Percentiles rank a stretch among this genome's conserved stretches.
Conservation (phyloP, 1,140 invertebrate genomes). For the Philotrypesis tridentata region DNA sequence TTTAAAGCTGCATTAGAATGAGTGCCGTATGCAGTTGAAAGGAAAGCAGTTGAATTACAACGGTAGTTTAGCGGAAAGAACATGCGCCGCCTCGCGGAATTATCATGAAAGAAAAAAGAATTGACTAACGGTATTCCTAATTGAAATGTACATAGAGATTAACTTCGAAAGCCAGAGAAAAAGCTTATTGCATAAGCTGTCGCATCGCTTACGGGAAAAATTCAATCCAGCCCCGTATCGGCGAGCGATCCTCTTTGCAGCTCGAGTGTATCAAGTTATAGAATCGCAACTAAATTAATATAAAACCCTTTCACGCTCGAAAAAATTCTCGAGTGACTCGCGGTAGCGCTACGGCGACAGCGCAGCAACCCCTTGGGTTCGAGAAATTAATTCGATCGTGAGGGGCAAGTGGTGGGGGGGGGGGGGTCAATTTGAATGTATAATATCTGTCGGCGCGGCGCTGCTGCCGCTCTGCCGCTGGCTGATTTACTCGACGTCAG, state of each 20-base stretch:
- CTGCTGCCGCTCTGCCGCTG: not conserved
- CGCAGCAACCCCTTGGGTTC: slow-evolving; percentile 6
- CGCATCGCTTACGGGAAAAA: not conserved
- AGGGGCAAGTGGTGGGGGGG: too few relatives aligned
- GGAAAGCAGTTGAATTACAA: too few relatives aligned
- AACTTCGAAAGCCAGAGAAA: not conserved
- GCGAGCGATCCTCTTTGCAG: not conserved
- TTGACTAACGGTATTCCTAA: not conserved
- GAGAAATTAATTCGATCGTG: slow-evolving; percentile 36
- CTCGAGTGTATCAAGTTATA: not conserved
- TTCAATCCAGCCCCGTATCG: not conserved
- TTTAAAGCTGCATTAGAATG: too few relatives aligned
- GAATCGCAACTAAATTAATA: slow-evolving; percentile 23
- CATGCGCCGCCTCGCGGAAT: too few relatives aligned
- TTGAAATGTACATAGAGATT: not conserved
- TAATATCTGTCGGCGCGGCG: slow-evolving; percentile 20
- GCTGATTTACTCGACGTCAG: slow-evolving; percentile 28
- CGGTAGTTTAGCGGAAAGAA: too few relatives aligned
- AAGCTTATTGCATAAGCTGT: not conserved
- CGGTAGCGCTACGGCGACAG: not conserved
- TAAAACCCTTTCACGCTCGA: slow-evolving; percentile 16
- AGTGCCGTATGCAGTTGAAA: too few relatives aligned
- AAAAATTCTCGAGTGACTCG: not conserved
- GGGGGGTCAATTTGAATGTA: slow-evolving; percentile 31
- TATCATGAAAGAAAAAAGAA: not conserved